Evolutionary conservation across 2,888 invertebrate genomes (phyloP), one percentile per base, ranked within the genome.

Genomic region (Eumerus sabulonum): DNA sequence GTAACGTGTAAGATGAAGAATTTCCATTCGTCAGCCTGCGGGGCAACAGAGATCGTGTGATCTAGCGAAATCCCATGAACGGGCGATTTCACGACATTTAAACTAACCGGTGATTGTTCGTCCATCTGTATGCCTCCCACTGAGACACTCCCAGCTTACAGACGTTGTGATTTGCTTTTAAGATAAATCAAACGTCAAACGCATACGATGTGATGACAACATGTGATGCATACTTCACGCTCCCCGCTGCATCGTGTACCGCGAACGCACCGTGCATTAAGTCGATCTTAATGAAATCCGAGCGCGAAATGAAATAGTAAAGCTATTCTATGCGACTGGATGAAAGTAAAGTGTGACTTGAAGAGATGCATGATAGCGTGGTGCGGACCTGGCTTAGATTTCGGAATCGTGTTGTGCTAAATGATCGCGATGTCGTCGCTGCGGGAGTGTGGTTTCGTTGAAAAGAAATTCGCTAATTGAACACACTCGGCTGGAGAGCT

Each of bases 261-360:
- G 50, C 38, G 18, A 35, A 14, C 38, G 27, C 35, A 47, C 38
- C 53, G 47, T 66, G 72, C 45, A 67, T 57, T 67, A 62, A 73
- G 51, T 57, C 56, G 50, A 67, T 73, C 50, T 71, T 67, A 67
- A 72, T 56, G 50, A 77, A 51, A 54, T 47, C 50, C 53, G 48
- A 67, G 47, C 38, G 59, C 44, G 56, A 68, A 74, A n/a, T n/a
- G n/a, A n/a, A n/a, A n/a, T n/a, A n/a, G 56, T 57, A 5, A 56
- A 56, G 27, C 7, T 67, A 53, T 56, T 51, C 54, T 19, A 36
- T 42, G 54, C 36, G 64, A 59, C 57, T 53, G 48, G 64, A 76
- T 47, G 77, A 77, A 73, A 77, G 77, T 73, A 77, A 73, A 77
- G 77, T 73, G 77, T 27, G 27, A 27, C 27, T 27, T 2, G 7